phyloP scores from a whole-genome alignment of 2,113 vertebrate species.

The Xyliphius kryptos region DNA sequence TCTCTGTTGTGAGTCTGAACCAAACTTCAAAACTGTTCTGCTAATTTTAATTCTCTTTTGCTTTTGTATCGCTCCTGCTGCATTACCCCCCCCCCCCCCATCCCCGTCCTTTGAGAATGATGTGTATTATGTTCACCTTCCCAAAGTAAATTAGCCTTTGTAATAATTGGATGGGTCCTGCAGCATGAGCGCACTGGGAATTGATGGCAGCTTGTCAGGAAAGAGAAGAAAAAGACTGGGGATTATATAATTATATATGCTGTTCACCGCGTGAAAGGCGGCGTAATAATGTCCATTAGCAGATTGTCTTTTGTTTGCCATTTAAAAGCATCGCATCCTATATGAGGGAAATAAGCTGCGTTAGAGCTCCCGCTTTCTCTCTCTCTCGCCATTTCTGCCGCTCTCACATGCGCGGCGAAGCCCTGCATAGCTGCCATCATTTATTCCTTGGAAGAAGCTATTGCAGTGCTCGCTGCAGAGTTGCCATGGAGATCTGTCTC shows the following conservation, averaged over 20 bases:
- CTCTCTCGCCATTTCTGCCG: not conserved
- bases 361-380: constrained; percentile 15
- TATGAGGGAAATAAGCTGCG: constrained; percentile 30
- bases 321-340: constrained; percentile 21
- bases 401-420: not conserved
- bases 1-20: too few species aligned
- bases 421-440: constrained; percentile 41
- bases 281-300: constrained; percentile 13
- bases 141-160: constrained; percentile 46
- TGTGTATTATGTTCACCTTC: constrained; percentile 36
- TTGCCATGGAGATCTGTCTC: constrained; percentile 51
- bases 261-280: constrained; percentile 10
- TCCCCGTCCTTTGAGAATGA: constrained; percentile 17
- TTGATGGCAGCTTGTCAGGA: constrained; percentile 38
- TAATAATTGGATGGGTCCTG: constrained; percentile 46
- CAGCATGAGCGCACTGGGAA: constrained; percentile 30
- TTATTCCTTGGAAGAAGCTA: constrained; percentile 45
- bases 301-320: constrained; percentile 17
- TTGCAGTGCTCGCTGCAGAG: constrained; percentile 49
- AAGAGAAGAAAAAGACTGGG: constrained; percentile 13
- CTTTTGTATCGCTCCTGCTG: constrained; percentile 18
- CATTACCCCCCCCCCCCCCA: constrained; percentile 9
- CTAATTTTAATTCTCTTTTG: constrained; percentile 21
- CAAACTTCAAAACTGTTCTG: not conserved
- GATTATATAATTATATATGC: constrained; percentile 33